Evolutionary conservation across 2,797 vertebrate genomes (phyloP).

Genomic region (Danio jaintianensis): DNA sequence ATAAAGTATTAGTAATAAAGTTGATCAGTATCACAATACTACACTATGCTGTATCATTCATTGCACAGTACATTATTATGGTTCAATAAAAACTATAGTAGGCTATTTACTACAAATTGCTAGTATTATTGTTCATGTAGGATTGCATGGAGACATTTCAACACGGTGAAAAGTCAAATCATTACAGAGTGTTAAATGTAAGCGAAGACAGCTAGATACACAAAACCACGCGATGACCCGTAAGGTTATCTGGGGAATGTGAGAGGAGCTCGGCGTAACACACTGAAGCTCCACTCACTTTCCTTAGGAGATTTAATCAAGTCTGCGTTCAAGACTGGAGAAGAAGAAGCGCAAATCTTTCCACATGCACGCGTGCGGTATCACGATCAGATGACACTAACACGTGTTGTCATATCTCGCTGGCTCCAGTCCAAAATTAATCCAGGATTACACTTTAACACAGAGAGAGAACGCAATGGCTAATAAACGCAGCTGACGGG

Average conservation of each 20-base stretch:
- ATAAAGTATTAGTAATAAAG: too few species aligned
- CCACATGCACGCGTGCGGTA: conserved; percentile 30
- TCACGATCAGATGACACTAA: conserved; percentile 72
- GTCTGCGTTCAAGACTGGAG: background rate
- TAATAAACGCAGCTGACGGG: conserved; percentile 46
- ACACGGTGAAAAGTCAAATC: background rate
- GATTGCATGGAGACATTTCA: background rate
- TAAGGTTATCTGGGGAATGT: conserved; percentile 4
- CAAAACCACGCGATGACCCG: background rate
- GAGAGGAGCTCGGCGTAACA: background rate
- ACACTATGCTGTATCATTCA: too few species aligned
- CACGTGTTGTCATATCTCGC: conserved; percentile 72
- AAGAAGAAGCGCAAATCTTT: conserved; percentile 27
- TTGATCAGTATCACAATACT: too few species aligned
- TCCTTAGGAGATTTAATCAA: background rate
- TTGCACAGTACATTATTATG: too few species aligned
- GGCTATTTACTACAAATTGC: too few species aligned
- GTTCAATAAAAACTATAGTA: too few species aligned
- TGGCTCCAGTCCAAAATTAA: conserved; percentile 67
- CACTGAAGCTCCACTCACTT: background rate
- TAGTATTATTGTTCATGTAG: too few species aligned
- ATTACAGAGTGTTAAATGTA: too few species aligned
- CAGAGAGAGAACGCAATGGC: conserved; percentile 62
- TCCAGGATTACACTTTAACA: conserved; percentile 62
- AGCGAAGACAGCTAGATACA: background rate